Base-by-base conservation (phyloP, 64 coral and sea anemone species). In the Acropora tenuis region DNA sequence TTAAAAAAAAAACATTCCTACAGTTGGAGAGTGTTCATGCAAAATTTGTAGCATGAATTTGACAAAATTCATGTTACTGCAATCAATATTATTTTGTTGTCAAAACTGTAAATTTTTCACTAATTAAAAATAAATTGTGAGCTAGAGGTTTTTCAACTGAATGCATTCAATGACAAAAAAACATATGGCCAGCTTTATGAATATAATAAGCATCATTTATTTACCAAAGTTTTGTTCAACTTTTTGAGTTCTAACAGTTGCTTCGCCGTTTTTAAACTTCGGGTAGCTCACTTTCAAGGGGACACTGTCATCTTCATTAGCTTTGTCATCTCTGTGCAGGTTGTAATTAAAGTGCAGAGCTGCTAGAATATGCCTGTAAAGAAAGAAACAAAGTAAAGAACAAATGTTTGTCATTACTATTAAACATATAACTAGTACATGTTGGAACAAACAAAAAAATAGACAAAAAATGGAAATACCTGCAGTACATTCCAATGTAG, bases 211-310 rank as follows among this genome's bases (percentile, higher is more conserved):
- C 15, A 46, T 47, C 57, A 69, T 20, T 77, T 50, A 30, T 19
- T 74, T 90, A 90, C 89, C 89, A 90, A 82, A 82, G 47, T 90
- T 90, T 81, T 90, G 78, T 41, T 67, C n/a, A 48, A 90, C 73
- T 52, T 90, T 82, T 68, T 46, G 15, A 48, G 16, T 80, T 90
- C 89, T 81, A 11, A 73, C 78, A 48, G 76, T 90, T 8, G 89
- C 89, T 50, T 90, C 89, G 15, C 50, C 0, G 8, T 53, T 53
- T 53, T 53, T 53, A 53, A 53, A 53, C 50, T 53, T 53, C 50
- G 8, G 50, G 50, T 53, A 53, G 66, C 66, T 69, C 0, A 69
- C 66, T 69, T 69, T 69, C 10, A 69, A 20, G n/a, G 66, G 66
- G 12, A 69, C 66, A 69, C 12, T 69, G n/a, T 20, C 66, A 69